A percentile compares a stretch with the other conserved stretches of the same genome.
These are phyloP conservation scores for Sceliomorpha sp. DNA, from an alignment of 2,888 invertebrate genomes.

Conservation along the genomic window DNA sequence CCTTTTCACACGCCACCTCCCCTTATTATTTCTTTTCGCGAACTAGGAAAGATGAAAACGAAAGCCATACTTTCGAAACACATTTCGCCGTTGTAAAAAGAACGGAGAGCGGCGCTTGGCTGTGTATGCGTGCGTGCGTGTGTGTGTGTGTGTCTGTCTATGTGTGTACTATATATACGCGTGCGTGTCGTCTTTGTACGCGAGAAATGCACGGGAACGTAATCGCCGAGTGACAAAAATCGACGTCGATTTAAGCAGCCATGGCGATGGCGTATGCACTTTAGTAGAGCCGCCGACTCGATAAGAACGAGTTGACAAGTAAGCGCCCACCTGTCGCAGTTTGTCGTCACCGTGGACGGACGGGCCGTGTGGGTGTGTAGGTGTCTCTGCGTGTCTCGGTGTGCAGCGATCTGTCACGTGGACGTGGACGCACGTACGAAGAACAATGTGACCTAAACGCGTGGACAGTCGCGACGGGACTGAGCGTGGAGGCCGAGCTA, in stretches of 20 bases:
- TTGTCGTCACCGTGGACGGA: conserved; percentile 24
- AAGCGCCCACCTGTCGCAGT: conserved; percentile 52
- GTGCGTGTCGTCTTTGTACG: conserved; percentile 27
- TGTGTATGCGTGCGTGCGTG: conserved; percentile 6
- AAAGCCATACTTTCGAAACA: too few relatives aligned
- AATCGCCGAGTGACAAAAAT: conserved; percentile 35
- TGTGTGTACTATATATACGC: conserved; percentile 16
- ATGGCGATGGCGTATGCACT: conserved; percentile 10
- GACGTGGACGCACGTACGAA: conserved; percentile 63
- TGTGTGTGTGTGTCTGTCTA: conserved; percentile 3
- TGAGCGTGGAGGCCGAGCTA: conserved; percentile 74
- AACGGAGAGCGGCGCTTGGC: conserved; percentile 16
- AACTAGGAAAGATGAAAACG: background rate
- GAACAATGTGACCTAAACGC: conserved; percentile 63
- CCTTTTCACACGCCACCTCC: too few relatives aligned
- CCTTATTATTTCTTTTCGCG: too few relatives aligned
- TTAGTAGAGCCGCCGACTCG: background rate
- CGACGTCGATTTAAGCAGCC: conserved; percentile 12
- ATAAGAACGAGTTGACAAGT: conserved; percentile 8
- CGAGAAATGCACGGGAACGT: too few relatives aligned
- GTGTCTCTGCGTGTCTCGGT: conserved; percentile 14
- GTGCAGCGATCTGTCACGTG: conserved; percentile 62
- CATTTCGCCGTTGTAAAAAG: conserved; percentile 10
- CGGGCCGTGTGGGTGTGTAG: conserved; percentile 25
- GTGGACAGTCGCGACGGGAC: conserved; percentile 77